phyloP scores from a whole-genome alignment of 2,797 vertebrate species.

The Champsocephalus gunnari region DNA sequence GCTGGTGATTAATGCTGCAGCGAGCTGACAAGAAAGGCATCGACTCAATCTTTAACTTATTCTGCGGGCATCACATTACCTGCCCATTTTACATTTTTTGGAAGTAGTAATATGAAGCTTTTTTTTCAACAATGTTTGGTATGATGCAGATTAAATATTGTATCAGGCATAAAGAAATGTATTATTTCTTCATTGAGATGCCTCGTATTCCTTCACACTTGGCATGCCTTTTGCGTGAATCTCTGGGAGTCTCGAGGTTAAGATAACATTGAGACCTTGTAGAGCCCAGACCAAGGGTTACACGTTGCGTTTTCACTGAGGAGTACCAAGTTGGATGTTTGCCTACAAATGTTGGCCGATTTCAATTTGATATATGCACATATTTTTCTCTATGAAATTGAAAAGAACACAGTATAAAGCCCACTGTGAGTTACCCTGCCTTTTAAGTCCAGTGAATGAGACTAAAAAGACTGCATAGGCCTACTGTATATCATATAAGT shows the following conservation, averaged over 20 bases:
- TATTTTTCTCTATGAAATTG: too few relatives aligned
- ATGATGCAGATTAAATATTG: too few relatives aligned
- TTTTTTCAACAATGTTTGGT: constrained; percentile 1
- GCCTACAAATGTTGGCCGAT: too few relatives aligned
- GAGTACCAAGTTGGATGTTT: too few relatives aligned
- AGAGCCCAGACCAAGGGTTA: not conserved
- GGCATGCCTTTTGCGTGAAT: not conserved
- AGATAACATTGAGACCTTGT: not conserved
- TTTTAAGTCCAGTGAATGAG: too few relatives aligned
- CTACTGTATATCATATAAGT: too few relatives aligned
- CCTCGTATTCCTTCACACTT: not conserved
- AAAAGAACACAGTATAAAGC: too few relatives aligned
- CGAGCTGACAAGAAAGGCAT: constrained; percentile 65
- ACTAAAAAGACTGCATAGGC: too few relatives aligned
- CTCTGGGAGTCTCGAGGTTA: not conserved
- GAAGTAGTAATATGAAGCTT: constrained; percentile 10
- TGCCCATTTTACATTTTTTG: constrained; percentile 23
- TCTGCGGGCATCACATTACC: constrained; percentile 38
- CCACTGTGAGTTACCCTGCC: too few relatives aligned
- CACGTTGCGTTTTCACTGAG: not conserved
- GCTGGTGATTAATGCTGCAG: constrained; percentile 74
- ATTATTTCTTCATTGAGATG: not conserved
- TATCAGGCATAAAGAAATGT: not conserved
- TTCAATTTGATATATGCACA: too few relatives aligned
- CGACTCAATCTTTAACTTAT: constrained; percentile 57